Evolutionary conservation across 2,888 invertebrate species (phyloP).

Genomic region (Nephrotoma appendiculata): DNA sequence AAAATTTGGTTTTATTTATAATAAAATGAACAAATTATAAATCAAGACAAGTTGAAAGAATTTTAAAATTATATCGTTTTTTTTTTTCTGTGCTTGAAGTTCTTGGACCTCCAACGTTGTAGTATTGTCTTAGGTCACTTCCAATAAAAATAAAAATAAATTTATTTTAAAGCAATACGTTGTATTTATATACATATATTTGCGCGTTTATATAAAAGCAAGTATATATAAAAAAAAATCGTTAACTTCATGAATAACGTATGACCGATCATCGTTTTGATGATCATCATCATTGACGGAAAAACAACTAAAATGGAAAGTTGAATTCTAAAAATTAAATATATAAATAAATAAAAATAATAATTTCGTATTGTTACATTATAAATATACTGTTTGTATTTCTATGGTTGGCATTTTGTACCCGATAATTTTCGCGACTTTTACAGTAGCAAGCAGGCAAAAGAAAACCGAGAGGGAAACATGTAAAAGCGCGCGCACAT

Average conservation of each 20-base stretch:
- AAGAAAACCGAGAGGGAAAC: background rate
- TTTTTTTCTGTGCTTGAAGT: background rate
- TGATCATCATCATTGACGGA: background rate
- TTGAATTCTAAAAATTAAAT: background rate
- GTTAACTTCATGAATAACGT: conserved; percentile 1
- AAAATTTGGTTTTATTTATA: background rate
- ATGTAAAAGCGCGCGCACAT: background rate
- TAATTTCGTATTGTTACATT: background rate
- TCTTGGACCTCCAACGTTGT: conserved; percentile 4
- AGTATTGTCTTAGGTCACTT: conserved; percentile 1
- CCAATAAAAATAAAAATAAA: background rate
- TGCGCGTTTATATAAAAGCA: background rate
- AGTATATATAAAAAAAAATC: background rate
- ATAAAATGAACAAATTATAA: background rate
- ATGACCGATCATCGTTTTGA: conserved; percentile 1
- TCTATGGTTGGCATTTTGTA: background rate
- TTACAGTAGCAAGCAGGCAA: background rate
- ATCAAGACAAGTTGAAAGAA: background rate
- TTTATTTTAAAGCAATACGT: background rate
- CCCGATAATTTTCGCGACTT: background rate
- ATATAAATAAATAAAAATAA: background rate
- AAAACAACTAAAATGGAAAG: background rate
- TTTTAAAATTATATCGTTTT: background rate
- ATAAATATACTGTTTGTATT: too few relatives aligned
- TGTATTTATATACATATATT: background rate